Percentiles rank a stretch among this genome's conserved stretches.
These are phyloP conservation scores for Lasioglossum baleicum DNA, from an alignment of 1,140 invertebrate species.

Conservation along the genomic window DNA sequence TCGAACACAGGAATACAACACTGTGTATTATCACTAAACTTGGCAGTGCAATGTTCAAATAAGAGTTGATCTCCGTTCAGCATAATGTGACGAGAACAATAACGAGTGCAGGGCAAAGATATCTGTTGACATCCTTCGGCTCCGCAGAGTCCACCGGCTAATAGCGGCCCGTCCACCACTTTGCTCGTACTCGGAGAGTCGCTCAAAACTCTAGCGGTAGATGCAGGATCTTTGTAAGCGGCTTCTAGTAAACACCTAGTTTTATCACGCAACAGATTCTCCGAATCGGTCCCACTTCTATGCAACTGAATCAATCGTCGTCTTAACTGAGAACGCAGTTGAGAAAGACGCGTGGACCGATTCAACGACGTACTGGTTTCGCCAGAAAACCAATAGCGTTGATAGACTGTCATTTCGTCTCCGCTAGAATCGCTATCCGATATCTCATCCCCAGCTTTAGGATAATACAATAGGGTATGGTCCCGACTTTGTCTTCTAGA, in stretches of 20 bases:
- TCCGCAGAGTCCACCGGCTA: slow-evolving; percentile 75
- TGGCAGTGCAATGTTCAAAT: slow-evolving; percentile 94
- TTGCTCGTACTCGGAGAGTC: slow-evolving; percentile 72
- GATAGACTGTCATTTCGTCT: slow-evolving; percentile 75
- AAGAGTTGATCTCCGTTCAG: slow-evolving; percentile 92
- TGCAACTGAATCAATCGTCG: slow-evolving; percentile 79
- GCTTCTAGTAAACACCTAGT: slow-evolving; percentile 70
- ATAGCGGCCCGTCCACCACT: slow-evolving; percentile 73
- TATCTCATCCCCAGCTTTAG: slow-evolving; percentile 76
- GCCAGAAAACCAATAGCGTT: slow-evolving; percentile 75
- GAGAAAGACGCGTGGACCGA: slow-evolving; percentile 78
- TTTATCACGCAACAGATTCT: slow-evolving; percentile 65
- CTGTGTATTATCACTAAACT: slow-evolving; percentile 91
- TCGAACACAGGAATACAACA: slow-evolving; percentile 94
- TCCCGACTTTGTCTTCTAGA: slow-evolving; percentile 70
- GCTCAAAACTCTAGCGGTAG: slow-evolving; percentile 67
- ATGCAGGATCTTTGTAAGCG: slow-evolving; percentile 68
- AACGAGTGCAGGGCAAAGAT: slow-evolving; percentile 90
- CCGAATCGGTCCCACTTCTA: slow-evolving; percentile 70
- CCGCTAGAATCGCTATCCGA: slow-evolving; percentile 78
- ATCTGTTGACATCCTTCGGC: slow-evolving; percentile 81
- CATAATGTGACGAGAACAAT: slow-evolving; percentile 93
- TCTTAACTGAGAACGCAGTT: slow-evolving; percentile 81
- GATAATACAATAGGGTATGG: slow-evolving; percentile 77
- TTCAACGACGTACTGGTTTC: slow-evolving; percentile 65